Evolutionary conservation across 2,888 invertebrate genomes (phyloP).

Genomic region (Polydrusus pterygomalis): DNA sequence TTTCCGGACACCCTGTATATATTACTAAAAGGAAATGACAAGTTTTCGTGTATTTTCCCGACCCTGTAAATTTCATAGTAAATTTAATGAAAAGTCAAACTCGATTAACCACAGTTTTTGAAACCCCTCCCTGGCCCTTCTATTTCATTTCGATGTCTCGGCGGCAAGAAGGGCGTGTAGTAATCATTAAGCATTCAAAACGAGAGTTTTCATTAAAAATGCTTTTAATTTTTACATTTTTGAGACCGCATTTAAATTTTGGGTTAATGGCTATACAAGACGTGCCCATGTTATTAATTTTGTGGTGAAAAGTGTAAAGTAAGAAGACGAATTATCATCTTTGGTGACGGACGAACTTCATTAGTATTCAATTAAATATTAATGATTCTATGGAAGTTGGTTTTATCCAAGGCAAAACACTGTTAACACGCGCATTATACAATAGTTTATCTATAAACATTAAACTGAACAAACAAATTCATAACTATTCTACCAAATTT

Average conservation of each 20-base stretch:
- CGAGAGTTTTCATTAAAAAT: slow-evolving; percentile 50
- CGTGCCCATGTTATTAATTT: slow-evolving; percentile 52
- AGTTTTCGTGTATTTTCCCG: background rate
- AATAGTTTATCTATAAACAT: too few species aligned
- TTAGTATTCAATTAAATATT: slow-evolving; percentile 33
- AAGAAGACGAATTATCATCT: slow-evolving; percentile 20
- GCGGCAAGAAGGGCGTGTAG: background rate
- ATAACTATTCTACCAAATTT: too few species aligned
- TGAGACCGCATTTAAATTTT: slow-evolving; percentile 51
- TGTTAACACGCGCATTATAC: too few species aligned
- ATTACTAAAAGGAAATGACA: background rate
- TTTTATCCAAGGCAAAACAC: background rate
- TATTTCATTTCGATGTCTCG: slow-evolving; percentile 10
- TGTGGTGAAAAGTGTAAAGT: slow-evolving; percentile 39
- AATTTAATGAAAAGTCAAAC: slow-evolving; percentile 24
- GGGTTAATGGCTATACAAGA: slow-evolving; percentile 42
- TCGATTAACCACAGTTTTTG: slow-evolving; percentile 10
- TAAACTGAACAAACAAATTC: too few species aligned
- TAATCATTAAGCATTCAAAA: slow-evolving; percentile 45
- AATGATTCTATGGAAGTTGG: background rate
- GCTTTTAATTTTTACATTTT: slow-evolving; percentile 51
- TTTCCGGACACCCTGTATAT: too few species aligned
- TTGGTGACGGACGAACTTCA: slow-evolving; percentile 22
- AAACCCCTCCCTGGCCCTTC: background rate
- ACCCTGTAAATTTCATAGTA: background rate